phyloP scores from a whole-genome alignment of 2,113 vertebrate species.

The Neotoma lepida region DNA sequence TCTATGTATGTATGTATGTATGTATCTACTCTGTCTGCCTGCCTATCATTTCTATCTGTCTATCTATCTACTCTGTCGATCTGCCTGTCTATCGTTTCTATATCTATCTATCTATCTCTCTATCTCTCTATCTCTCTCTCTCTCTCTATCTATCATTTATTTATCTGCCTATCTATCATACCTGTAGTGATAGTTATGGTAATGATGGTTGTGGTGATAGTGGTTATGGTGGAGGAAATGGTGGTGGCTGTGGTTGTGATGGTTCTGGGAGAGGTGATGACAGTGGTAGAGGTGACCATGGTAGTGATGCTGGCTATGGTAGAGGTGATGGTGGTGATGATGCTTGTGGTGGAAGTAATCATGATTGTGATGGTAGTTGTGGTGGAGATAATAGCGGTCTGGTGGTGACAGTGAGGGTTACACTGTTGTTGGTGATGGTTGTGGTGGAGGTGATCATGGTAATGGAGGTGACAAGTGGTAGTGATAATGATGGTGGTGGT shows the following conservation, averaged over 20 bases:
- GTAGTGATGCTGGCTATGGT: neutral
- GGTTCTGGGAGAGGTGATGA: neutral
- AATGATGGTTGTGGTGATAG: neutral
- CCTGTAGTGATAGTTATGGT: neutral
- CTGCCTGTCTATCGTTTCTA: too few species aligned
- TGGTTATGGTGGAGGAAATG: neutral
- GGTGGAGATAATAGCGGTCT: neutral
- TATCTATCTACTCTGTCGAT: neutral
- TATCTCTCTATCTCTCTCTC: neutral
- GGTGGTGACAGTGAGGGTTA: neutral
- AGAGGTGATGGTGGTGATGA: neutral
- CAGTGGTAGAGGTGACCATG: neutral
- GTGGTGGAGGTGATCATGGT: neutral
- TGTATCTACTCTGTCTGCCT: neutral
- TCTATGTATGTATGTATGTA: too few species aligned
- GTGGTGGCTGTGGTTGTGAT: neutral
- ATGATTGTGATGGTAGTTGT: too few species aligned
- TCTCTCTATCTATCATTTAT: neutral
- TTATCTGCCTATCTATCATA: neutral
- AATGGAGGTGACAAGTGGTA: neutral
- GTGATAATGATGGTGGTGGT: neutral
- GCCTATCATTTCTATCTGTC: neutral
- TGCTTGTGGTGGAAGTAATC: neutral
- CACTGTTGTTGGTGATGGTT: fast-evolving
- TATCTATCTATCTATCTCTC: neutral